These are phyloP conservation scores for Merluccius polli DNA, from an alignment of 2,797 vertebrate genomes.

Conservation along the genomic window DNA sequence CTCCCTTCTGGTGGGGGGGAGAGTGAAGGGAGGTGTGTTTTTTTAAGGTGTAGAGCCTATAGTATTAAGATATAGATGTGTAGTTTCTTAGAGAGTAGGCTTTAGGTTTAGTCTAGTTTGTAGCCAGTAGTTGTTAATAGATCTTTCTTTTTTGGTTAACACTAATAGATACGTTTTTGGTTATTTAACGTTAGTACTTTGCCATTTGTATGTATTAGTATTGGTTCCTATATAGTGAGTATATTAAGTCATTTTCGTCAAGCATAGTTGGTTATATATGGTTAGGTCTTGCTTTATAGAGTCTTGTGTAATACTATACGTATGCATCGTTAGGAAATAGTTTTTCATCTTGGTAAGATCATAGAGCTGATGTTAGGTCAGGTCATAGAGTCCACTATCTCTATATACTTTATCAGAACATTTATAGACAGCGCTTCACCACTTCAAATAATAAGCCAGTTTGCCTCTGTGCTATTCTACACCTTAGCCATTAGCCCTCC, in stretches of 20 bases:
- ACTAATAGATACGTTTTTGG: not conserved
- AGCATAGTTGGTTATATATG: not conserved
- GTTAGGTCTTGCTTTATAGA: not conserved
- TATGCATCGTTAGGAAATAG: not conserved
- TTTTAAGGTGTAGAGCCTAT: slow-evolving; percentile 41
- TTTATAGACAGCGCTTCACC: too few species aligned
- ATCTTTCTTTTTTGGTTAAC: slow-evolving; percentile 3
- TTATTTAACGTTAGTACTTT: not conserved
- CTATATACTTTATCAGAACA: not conserved
- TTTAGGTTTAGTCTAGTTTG: slow-evolving; percentile 2
- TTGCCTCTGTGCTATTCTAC: not conserved
- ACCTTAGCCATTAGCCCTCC: slow-evolving; percentile 6
- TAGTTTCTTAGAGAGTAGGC: slow-evolving; percentile 22
- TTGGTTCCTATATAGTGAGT: not conserved
- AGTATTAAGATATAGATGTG: slow-evolving; percentile 28
- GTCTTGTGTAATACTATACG: not conserved
- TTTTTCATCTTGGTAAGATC: not conserved
- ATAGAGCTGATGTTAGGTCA: not conserved
- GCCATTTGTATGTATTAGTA: not conserved
- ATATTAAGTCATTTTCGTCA: not conserved
- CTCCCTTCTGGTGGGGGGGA: slow-evolving; percentile 66
- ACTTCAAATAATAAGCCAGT: not conserved
- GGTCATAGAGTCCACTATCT: not conserved
- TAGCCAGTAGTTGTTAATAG: not conserved
- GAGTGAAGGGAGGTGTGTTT: slow-evolving; percentile 46